Evolutionary conservation across 2,888 invertebrate species (phyloP).

Genomic region (Meteorus cinctellus): DNA sequence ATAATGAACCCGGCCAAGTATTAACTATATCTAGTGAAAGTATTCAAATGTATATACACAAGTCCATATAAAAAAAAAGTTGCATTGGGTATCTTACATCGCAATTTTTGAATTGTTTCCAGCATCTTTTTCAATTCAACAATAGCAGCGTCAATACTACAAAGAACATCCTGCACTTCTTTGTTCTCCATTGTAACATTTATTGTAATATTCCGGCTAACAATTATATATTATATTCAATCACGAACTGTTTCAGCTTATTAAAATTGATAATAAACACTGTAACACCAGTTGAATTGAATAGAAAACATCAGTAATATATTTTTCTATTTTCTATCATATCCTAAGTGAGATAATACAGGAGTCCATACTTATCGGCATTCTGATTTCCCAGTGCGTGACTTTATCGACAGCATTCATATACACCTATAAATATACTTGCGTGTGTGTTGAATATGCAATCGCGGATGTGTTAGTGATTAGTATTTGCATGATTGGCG

Average conservation of each 20-base stretch:
- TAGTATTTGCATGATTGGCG: neutral
- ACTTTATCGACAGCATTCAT: neutral
- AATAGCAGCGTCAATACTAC: slow-evolving; percentile 44
- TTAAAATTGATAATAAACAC: neutral
- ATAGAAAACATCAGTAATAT: neutral
- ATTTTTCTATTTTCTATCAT: neutral
- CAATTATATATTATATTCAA: neutral
- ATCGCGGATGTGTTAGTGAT: neutral
- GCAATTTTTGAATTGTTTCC: slow-evolving; percentile 56
- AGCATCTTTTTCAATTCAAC: slow-evolving; percentile 52
- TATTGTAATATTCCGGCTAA: neutral
- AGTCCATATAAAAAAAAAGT: neutral
- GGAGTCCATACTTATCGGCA: neutral
- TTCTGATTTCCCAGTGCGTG: neutral
- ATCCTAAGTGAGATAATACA: neutral
- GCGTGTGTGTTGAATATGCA: neutral
- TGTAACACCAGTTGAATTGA: neutral
- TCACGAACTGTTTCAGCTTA: neutral
- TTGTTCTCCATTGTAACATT: slow-evolving; percentile 4
- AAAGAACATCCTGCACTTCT: slow-evolving; percentile 23
- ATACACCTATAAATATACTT: neutral
- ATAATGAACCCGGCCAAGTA: neutral
- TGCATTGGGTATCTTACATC: slow-evolving; percentile 50
- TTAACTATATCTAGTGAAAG: neutral
- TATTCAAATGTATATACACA: neutral